Evolutionary conservation across 37 sponge, comb jelly and placozoan genomes (phyloP), one percentile per base, ranked within the genome.

Genomic region (Crambe crambe): DNA sequence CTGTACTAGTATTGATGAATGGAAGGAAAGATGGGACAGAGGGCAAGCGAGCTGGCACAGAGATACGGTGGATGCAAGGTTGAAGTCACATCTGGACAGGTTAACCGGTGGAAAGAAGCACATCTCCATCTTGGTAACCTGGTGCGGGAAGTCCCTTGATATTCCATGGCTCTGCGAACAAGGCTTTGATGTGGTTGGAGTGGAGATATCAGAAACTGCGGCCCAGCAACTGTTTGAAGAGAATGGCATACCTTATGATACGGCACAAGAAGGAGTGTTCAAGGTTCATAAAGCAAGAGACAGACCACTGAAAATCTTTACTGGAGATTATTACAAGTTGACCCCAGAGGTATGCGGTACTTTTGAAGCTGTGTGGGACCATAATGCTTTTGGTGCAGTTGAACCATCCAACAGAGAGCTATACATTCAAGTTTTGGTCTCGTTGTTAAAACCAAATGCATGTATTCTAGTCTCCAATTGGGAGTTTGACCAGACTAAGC

Each of bases 311-410:
- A 76, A 71, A 32, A 35, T 88, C 38, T 69, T 47, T 29, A 51
- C 41, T 41, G 87, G 91, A 34, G 83, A 91, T 66, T 22, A 83
- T 12, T 82, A 82, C 60, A 69, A 86, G 8, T 23, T 59, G 29
- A 51, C 74, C 25, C 32, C 81, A 22, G 62, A 65, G 20, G 30
- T 61, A 30, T 17, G 63, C 17, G 91, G 81, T 26, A 71, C 12
- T 1, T 91, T 91, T 91, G 91, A 91, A 81, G 83, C 63, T 51
- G 43, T 82, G 1, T 91, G 91, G 91, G 91, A 91, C 25, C 54
- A 77, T 47, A 67, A 77, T 65, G 74, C 86, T 22, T 34, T 91
- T 40, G 83, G 75, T 42, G 91, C 83, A 1, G 30, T 81, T 37
- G 76, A 77, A 76, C 67, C 69, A 4, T 21, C 32, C 15, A 77